Evolutionary conservation across 2,113 vertebrate genomes (phyloP).

Genomic region (Sorex araneus): DNA sequence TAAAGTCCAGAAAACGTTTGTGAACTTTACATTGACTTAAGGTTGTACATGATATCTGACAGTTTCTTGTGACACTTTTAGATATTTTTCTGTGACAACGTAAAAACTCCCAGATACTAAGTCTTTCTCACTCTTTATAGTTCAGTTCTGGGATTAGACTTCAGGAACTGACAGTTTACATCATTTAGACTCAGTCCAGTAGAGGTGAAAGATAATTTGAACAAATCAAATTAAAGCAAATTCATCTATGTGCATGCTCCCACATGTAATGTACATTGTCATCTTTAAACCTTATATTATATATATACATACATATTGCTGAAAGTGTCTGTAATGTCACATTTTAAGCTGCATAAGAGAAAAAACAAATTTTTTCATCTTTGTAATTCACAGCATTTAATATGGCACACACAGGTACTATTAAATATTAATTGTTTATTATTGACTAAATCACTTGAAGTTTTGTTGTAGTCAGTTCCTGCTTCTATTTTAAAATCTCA

Average conservation of each 20-base stretch:
- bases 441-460: background rate
- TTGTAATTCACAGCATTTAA: background rate
- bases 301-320: background rate
- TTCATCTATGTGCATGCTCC: background rate
- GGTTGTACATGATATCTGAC: slow-evolving; percentile 11
- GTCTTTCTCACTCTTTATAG: slow-evolving; percentile 40
- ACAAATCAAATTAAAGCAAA: slow-evolving; percentile 60
- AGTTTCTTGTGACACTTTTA: slow-evolving; percentile 42
- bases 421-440: background rate
- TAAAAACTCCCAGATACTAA: slow-evolving; percentile 51
- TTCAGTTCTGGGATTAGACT: background rate
- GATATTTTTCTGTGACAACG: slow-evolving; percentile 52
- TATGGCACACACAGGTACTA: background rate
- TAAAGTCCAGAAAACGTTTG: slow-evolving; percentile 39
- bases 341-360: slow-evolving; percentile 35
- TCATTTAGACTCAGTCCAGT: slow-evolving; percentile 5
- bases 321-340: background rate
- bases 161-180: background rate
- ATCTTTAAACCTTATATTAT: slow-evolving; percentile 38
- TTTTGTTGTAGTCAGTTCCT: background rate
- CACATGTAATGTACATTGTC: background rate
- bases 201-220: slow-evolving; percentile 46
- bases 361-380: slow-evolving; percentile 5
- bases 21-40: slow-evolving; percentile 57
- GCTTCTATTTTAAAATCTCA: slow-evolving; percentile 58